Evolutionary conservation across 2,797 vertebrate species (phyloP), one percentile per base, ranked within the genome.

Genomic region (Siniperca undulata): DNA sequence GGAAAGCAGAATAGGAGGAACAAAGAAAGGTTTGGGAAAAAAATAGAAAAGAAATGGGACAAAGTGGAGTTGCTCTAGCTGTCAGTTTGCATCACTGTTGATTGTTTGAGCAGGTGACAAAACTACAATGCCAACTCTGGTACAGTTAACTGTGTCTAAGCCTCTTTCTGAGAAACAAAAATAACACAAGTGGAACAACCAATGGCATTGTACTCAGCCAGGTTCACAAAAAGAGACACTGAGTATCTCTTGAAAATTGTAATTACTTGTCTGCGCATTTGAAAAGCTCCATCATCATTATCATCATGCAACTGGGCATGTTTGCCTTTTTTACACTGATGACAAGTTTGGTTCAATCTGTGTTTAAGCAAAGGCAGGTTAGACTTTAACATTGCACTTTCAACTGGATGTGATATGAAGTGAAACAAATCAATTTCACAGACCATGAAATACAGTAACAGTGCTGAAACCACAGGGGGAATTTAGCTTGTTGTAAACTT

Each of bases 341-440:
- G 87, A 88, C 80, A 88, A 80, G 80, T 88, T 93, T 90, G 83
- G 83, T 84, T 91, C 86, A 86, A 83, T 88, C 86, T 84, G 85
- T 93, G 91, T 91, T 93, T 92, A 93, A 91, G 88, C 74, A 90
- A 88, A 92, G 78, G 84, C 86, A 93, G 91, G 93, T 92, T 90
- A 77, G 87, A 89, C 85, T 92, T 89, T 82, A 88, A 85, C 78
- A 59, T 87, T 90, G 86, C 86, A 91, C 91, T 91, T 94, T 94
- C 87, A 91, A 93, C 91, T 92, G 84, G 80, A 94, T 93, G 93
- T 93, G 92, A 93, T 92, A 89, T 91, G 89, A 93, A 94, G 93
- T 94, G 93, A 95, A 94, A 94, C 94, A 92, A 95, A 95, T 94
- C 92, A 92, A 94, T 94, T 94, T 95, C 93, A 94, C 92, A 95